phyloP scores from a whole-genome alignment of 2,797 vertebrate genomes.

The Margarornis squamiger region DNA sequence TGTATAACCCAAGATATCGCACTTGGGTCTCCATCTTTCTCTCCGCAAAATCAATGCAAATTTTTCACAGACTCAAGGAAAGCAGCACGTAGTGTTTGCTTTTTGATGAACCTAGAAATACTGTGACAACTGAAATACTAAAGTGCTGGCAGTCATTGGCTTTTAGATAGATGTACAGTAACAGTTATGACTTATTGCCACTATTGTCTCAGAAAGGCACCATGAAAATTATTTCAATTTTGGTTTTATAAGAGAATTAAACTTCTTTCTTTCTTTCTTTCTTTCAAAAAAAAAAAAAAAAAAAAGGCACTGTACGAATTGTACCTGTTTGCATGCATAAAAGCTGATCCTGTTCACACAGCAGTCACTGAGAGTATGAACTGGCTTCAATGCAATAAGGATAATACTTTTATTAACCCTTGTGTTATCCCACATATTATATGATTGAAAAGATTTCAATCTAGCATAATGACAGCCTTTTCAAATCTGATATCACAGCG shows the following conservation, averaged over 20 bases:
- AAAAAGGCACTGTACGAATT: background rate
- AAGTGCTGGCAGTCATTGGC: background rate
- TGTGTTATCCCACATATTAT: background rate
- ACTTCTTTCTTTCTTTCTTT: no score
- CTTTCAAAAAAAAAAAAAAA: background rate
- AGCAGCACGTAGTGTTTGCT: background rate
- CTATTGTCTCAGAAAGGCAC: background rate
- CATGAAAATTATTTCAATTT: background rate
- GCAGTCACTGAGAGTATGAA: background rate
- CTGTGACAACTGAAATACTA: background rate
- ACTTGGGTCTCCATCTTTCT: background rate
- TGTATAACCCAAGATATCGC: background rate
- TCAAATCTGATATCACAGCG: background rate
- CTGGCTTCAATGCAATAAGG: background rate
- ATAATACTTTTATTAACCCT: background rate
- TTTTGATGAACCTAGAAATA: background rate
- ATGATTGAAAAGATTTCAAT: background rate
- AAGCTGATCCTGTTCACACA: background rate
- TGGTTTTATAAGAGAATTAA: background rate
- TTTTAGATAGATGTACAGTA: background rate
- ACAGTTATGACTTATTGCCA: background rate
- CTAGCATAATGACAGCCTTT: background rate
- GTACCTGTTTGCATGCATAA: background rate
- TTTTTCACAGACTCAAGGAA: background rate
- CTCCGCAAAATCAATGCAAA: conserved; percentile 17